Evolutionary conservation across 2,888 invertebrate genomes (phyloP), one percentile per base, ranked within the genome.

Genomic region (Miltochrista miniata): DNA sequence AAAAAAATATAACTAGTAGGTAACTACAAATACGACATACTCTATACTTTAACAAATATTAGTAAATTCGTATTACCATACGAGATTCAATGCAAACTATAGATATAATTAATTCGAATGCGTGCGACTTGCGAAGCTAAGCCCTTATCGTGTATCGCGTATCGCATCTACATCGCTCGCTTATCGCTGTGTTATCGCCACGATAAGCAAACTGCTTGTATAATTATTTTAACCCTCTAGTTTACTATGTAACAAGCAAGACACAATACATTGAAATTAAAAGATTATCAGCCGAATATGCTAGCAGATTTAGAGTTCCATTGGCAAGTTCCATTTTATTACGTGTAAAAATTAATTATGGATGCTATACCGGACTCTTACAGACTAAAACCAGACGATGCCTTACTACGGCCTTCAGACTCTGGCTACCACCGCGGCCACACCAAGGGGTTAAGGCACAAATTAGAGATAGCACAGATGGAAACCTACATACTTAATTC

Each of bases 101-200:
- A n/a, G n/a, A n/a, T n/a, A n/a, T 69, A 68, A 69, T 69, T 69
- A 69, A 64, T 70, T 68, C 40, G 39, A 49, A 15, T 52, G 47
- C 48, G 48, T 46, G 49, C n/a, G 37, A 29, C 29, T 45, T 30
- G 34, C 33, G 33, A 37, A 33, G 39, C 38, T 29, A 15, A 24
- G 30, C n/a, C 30, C 31, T 31, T 45, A 48, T 46, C 39, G 36
- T 33, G 36, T 12, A 34, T 31, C 33, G 42, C 54, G 45, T 50
- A 65, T 68, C 63, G 60, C 48, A 51, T 59, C 61, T 56, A 48
- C 53, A 70, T 67, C 66, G 66, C 61, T 18, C 44, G 35, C 35
- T 54, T 70, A 68, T 70, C 70, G 60, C 18, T 33, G 5, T 40
- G 12, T 33, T 50, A 60, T 68, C 60, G 52, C 42, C 11, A 45